Conservation (phyloP, 2,113 vertebrate species). For the Oryzias woworae region DNA sequence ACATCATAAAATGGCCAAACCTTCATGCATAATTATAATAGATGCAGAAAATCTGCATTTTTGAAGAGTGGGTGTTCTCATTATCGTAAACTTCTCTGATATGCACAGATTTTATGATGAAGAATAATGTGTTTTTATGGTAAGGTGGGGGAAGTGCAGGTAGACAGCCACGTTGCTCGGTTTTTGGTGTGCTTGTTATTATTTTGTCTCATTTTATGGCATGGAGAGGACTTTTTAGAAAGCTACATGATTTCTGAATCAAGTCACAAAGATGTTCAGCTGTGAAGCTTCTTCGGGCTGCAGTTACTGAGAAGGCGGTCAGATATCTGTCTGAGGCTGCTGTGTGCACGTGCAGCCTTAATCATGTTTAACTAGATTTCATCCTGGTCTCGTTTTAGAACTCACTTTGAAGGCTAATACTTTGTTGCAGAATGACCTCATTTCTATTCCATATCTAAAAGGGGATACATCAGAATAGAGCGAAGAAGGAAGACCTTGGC, state of each 20-base stretch:
- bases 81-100: too few species aligned
- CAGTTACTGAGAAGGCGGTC: neutral
- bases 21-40: neutral
- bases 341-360: neutral
- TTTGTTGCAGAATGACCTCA: neutral
- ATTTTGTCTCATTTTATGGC: neutral
- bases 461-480: too few species aligned
- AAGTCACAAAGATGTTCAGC: neutral
- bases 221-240: neutral
- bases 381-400: neutral
- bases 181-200: neutral
- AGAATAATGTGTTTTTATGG: neutral
- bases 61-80: too few species aligned
- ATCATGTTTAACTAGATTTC: conserved; percentile 9
- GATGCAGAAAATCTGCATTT: too few species aligned
- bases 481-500: too few species aligned
- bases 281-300: neutral
- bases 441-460: neutral
- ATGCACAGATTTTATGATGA: too few species aligned
- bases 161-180: too few species aligned
- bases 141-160: neutral
- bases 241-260: neutral
- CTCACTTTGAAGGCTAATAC: conserved; percentile 1
- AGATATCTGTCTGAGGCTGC: neutral
- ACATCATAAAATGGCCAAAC: neutral